Base-by-base conservation (phyloP, 1,140 invertebrate genomes). In the Augochlora pura region DNA sequence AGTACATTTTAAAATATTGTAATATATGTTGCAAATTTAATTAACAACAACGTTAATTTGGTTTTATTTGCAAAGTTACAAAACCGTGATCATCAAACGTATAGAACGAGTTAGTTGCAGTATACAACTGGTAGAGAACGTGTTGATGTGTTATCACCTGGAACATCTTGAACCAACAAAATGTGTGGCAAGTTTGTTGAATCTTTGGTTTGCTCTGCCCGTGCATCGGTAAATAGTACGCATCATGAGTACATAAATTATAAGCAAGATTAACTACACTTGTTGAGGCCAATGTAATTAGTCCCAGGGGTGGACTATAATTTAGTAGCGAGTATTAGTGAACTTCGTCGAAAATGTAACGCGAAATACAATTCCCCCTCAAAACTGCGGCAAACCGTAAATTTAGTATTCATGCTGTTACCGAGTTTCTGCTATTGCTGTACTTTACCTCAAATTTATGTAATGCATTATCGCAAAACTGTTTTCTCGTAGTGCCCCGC, bases 381-480 rank as follows among this genome's bases (percentile, higher is more conserved):
- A 72, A 72, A 78, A 78, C 60, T 52, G 32, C 63, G 52, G 76
- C 38, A 57, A 72, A 72, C 76, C 46, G 76, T 72, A 72, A 78
- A 71, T 78, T 72, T 39, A n/a, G 60, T 65, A 54, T 72, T 72
- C 76, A 32, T 32, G 69, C 64, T 72, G 69, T 72, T 72, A 64
- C 60, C 9, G 76, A 78, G 76, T 78, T 78, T 72, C 76, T 63
- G 57, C 38, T 42, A 64, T 65, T 64, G 68, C 68, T 46, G 64
- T 32, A 60, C 68, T 65, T 78, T 72, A 78, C 76, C 69, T 46
- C 68, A 62, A 72, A 78, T 78, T 78, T 78, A 78, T 72, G 68
- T 72, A 78, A 78, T 49, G 49, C 76, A 10, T 14, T 63, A 78
- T 64, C 54, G 39, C 32, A 64, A 78, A 78, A 72, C 69, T 38